These are phyloP conservation scores for Deroplatys truncata DNA, from an alignment of 2,888 invertebrate species.

Conservation along the genomic window DNA sequence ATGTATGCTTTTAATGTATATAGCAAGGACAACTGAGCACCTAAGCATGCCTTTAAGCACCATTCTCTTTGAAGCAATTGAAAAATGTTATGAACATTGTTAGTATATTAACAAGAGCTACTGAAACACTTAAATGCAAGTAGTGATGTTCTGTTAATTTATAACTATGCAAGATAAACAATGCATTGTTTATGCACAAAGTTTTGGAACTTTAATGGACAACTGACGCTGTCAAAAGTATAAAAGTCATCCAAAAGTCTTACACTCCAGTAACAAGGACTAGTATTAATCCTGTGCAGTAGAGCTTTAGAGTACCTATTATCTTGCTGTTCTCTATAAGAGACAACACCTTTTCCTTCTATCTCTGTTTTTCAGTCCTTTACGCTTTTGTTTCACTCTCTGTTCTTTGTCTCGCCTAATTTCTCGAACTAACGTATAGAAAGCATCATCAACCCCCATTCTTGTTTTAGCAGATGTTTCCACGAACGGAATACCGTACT, in stretches of 20 bases:
- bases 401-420: slow-evolving; percentile 52
- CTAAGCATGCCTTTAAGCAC: neutral
- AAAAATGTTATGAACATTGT: neutral
- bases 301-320: neutral
- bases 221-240: neutral
- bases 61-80: neutral
- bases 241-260: neutral
- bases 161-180: neutral
- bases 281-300: neutral
- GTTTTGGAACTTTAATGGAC: neutral
- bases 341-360: slow-evolving; percentile 33
- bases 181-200: neutral
- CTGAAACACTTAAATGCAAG: neutral
- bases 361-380: slow-evolving; percentile 22
- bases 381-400: slow-evolving; percentile 33
- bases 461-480: slow-evolving; percentile 63
- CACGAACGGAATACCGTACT: slow-evolving; percentile 56
- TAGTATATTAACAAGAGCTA: neutral
- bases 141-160: neutral
- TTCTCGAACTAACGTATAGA: slow-evolving; percentile 61
- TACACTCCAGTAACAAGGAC: neutral
- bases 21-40: neutral
- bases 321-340: slow-evolving; percentile 21
- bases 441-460: slow-evolving; percentile 63
- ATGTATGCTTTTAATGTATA: neutral